Base-by-base conservation (phyloP, 2,113 vertebrate genomes). In the Eudyptes chrysolophus region DNA sequence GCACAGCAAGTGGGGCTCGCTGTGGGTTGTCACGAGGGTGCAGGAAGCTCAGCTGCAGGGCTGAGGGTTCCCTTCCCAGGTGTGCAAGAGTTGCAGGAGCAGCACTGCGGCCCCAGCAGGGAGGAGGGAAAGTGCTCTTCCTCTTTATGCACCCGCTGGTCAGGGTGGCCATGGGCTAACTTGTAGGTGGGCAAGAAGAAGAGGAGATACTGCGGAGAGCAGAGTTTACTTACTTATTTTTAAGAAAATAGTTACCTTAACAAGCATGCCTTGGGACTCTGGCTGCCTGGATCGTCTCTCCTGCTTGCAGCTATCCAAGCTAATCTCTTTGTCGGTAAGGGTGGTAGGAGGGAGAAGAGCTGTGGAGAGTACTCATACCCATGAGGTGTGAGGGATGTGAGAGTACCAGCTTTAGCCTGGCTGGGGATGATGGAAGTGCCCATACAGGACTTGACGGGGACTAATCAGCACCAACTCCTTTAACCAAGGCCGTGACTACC, bases 181-280 rank as follows among this genome's bases (percentile, higher is more conserved):
- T 66, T 36, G n/a, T 14, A 44, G 11, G 36, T 58, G n/a, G 22
- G 25, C 29, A 57, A 82, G 46, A 30, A 69, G 54, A 32, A 44
- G 13, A 96, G 55, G 30, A 68, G 13, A 11, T n/a, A 16, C 7
- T 3, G 8, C 1, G 3, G 21, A 38, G 13, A 40, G 7, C 10
- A 36, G 36, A 19, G 18, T 42, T 79, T 40, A 30, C 79, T 42
- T 22, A 29, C 42, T 36, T 87, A 24, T 57, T 79, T 79, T 58
- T 17, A 61, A 87, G 44, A 86, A 66, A 66, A 70, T 15, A 51
- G n/a, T 32, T 79, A 36, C 24, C 46, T 87, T 65, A 36, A 40
- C 16, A 65, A 72, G 15, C 1, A 0, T 52, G 11, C 11, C 7
- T 7, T 13, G 5, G 19, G 34, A 32, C 13, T 66, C 7, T n/a